phyloP scores from a whole-genome alignment of 2,113 vertebrate species.

The Cynopterus brachyotis region DNA sequence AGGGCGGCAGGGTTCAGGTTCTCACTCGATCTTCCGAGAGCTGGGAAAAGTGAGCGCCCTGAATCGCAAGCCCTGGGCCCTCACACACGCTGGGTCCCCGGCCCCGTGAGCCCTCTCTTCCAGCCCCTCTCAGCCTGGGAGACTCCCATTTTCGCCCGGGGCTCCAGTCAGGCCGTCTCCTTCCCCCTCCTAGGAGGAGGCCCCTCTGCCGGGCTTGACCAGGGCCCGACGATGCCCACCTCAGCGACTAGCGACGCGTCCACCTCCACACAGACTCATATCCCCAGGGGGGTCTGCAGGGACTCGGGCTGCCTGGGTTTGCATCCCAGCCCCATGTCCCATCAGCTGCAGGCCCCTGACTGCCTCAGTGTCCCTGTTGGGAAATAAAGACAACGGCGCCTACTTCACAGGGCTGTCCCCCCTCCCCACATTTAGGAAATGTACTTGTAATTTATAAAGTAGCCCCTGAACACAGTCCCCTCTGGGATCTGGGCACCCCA shows the following conservation, averaged over 20 bases:
- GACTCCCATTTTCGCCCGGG: neutral
- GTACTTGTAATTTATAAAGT: neutral
- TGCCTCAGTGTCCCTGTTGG: neutral
- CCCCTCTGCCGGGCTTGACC: neutral
- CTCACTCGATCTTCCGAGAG: neutral
- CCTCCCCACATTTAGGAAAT: neutral
- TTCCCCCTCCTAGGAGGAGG: neutral
- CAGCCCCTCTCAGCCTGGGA: neutral
- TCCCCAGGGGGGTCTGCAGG: neutral
- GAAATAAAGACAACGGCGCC: neutral
- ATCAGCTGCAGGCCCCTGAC: neutral
- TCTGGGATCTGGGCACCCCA: neutral
- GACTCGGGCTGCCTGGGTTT: neutral
- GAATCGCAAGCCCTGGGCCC: neutral
- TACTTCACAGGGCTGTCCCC: neutral
- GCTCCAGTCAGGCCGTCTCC: neutral
- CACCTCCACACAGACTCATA: neutral
- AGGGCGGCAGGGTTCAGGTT: neutral
- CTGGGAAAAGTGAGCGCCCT: fast-evolving
- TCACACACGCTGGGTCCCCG: fast-evolving
- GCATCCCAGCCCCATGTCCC: fast-evolving
- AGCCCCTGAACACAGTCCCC: neutral
- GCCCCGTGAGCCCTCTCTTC: neutral
- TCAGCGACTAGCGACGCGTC: fast-evolving
- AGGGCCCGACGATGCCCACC: neutral